These are phyloP conservation scores for Strix uralensis DNA, from an alignment of 2,113 vertebrate genomes.

Conservation along the genomic window DNA sequence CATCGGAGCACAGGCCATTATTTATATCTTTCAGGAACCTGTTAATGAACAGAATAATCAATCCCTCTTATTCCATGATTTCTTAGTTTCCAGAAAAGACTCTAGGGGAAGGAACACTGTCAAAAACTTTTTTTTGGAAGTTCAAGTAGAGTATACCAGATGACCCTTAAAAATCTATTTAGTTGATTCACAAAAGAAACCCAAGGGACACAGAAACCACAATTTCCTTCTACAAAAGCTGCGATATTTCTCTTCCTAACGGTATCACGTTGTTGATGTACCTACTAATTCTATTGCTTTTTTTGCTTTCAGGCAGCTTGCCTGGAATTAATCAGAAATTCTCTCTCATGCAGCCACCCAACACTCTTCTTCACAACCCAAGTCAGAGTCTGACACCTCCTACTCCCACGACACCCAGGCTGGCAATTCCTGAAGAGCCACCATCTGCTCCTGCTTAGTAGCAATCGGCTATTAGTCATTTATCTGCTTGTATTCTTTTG, in stretches of 20 bases:
- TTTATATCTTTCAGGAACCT: neutral
- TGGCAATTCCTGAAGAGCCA: neutral
- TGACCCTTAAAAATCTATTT: too few species aligned
- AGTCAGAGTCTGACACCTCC: neutral
- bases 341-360: neutral
- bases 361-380: neutral
- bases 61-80: accelerated
- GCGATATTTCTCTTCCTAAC: neutral
- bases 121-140: neutral
- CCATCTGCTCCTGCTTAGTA: neutral
- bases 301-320: neutral
- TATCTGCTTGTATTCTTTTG: neutral
- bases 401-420: neutral
- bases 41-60: neutral
- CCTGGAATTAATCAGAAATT: neutral
- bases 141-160: neutral
- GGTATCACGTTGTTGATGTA: accelerated
- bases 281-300: too few species aligned
- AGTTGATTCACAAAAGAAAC: neutral
- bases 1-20: accelerated
- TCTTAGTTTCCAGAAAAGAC: neutral
- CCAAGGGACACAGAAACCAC: neutral
- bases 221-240: neutral
- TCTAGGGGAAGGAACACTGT: neutral
- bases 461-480: neutral